A percentile compares a stretch with the other conserved stretches of the same genome.
These are phyloP conservation scores for Crenichthys baileyi DNA, from an alignment of 2,797 vertebrate genomes.

Conservation along the genomic window DNA sequence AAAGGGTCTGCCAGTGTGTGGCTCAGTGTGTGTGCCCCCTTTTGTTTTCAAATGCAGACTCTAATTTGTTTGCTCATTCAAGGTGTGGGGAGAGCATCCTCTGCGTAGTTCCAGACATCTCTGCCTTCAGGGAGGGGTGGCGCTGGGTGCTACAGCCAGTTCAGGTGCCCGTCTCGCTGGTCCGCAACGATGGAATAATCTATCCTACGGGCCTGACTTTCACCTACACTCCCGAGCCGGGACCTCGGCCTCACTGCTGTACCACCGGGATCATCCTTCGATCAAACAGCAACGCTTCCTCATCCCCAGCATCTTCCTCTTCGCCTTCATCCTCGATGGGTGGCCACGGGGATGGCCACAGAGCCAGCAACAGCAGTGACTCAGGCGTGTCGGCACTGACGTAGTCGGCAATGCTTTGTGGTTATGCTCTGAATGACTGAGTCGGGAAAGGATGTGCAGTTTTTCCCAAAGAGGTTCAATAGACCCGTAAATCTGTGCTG, in stretches of 20 bases:
- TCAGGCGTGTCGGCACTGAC: conserved; percentile 73
- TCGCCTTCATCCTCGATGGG: conserved; percentile 69
- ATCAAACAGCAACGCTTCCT: conserved; percentile 82
- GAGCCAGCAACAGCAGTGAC: conserved; percentile 62
- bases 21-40: background rate
- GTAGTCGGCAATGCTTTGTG: conserved; percentile 35
- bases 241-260: conserved; percentile 95
- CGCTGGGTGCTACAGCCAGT: conserved; percentile 98
- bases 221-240: conserved; percentile 97
- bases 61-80: conserved; percentile 47
- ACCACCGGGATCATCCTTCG: conserved; percentile 94
- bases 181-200: conserved; percentile 97
- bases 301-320: conserved; percentile 71
- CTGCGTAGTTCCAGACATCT: conserved; percentile 98
- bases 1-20: background rate
- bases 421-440: conserved; percentile 14
- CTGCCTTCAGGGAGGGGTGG: conserved; percentile 98
- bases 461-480: conserved; percentile 56
- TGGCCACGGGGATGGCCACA: conserved; percentile 62
- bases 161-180: conserved; percentile 97
- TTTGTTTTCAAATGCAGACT: background rate
- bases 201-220: conserved; percentile 98
- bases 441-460: conserved; percentile 17
- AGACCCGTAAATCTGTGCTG: conserved; percentile 54
- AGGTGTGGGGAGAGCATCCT: conserved; percentile 96